Conservation (phyloP, 2,888 invertebrate genomes). For the Leptopterna dolabrata region DNA sequence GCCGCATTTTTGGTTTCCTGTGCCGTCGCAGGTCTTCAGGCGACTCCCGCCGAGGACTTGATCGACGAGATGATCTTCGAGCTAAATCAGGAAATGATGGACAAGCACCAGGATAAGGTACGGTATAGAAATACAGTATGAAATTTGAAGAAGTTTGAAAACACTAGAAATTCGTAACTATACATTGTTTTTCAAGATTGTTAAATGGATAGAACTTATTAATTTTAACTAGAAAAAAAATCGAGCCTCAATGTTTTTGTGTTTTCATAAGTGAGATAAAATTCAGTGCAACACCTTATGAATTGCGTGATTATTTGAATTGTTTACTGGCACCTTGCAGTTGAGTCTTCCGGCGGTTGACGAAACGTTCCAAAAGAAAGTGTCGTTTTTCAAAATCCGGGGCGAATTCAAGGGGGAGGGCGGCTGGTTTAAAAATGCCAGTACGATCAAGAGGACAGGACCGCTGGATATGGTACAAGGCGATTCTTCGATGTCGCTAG, state of each 20-base stretch:
- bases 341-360: constrained; percentile 36
- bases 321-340: background rate
- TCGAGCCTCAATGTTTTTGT: background rate
- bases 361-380: constrained; percentile 53
- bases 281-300: no score
- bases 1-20: background rate
- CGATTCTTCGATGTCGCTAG: background rate
- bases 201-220: no score
- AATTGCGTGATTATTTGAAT: no score
- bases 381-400: constrained; percentile 24
- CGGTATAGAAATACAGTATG: background rate
- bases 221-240: no score
- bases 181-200: no score
- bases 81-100: background rate
- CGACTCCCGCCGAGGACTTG: constrained; percentile 1
- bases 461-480: constrained; percentile 4
- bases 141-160: background rate
- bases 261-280: no score
- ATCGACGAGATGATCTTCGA: constrained; percentile 40
- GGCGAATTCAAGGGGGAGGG: constrained; percentile 50
- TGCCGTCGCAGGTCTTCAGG: background rate
- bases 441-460: constrained; percentile 53
- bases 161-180: no score
- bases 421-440: constrained; percentile 48
- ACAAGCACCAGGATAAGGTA: constrained; percentile 19